Evolutionary conservation across 2,797 vertebrate genomes (phyloP), one percentile per base, ranked within the genome.

Genomic region (Scarus forsteni): DNA sequence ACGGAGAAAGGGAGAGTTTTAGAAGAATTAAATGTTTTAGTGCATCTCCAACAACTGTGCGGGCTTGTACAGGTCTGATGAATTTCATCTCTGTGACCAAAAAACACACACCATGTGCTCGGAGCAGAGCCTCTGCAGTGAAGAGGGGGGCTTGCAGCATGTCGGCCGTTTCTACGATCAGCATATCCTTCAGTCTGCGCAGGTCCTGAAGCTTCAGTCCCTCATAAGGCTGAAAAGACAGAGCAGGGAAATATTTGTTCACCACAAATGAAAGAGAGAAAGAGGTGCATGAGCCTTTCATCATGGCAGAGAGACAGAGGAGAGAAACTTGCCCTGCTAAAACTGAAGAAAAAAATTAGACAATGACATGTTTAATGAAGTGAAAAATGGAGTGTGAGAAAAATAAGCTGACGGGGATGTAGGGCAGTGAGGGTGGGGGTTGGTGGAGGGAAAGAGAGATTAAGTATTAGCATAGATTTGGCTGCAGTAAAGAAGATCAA

Each of bases 101-200:
- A 11, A 62, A 36, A 83, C 42, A 78, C 59, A 99, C 57, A 99
- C 98, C 97, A 56, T 99, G 97, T 56, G 97, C 98, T 83, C 98
- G 93, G 83, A 99, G 98, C 66, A 99, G 94, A 71, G 98, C 98
- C 89, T 99, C 98, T 44, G 98, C 97, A 51, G 98, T 99, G 79
- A 99, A 99, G 11, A 99, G 96, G 0, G 98, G 98, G n/a, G 97
- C 97, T 88, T 99, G 98, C 63, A 99, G 95, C 98, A 99, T 99
- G 93, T 99, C 98, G 44, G 98, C 98, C 0, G 98, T 98, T 91
- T 99, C 98, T 85, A 99, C 98, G 0, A 99, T 99, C 89, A 99
- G 90, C 98, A 99, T 99, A 90, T 99, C 98, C 92, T 99, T 99
- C 71, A 99, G 92, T 74, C 94, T 93, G 63, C 98, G 95, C 77